Base-by-base conservation (phyloP, 2,888 invertebrate species). In the Agapostemon virescens region DNA sequence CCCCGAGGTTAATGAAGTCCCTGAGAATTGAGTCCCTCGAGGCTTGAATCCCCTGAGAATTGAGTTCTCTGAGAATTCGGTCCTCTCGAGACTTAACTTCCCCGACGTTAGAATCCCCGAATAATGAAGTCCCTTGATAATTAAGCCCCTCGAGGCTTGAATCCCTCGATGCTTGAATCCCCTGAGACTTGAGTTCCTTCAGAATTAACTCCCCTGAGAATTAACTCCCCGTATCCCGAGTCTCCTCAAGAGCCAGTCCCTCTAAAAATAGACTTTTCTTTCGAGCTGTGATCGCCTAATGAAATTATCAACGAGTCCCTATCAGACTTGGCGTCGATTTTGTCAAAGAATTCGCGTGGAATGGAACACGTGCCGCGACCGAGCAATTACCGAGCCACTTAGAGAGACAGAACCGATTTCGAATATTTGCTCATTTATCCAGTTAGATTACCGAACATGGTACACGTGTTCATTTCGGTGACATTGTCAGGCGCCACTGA, bases 401-500 rank as follows among this genome's bases (percentile, higher is more conserved):
- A 9, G 9, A 61, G 33, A 17, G 61, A 9, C 15, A 55, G 61
- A 30, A 58, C 17, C 20, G 20, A 30, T 9, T 20, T 1, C 33
- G 33, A 61, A 61, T 30, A 33, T 61, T 61, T 61, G 33, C 61
- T 9, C 61, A 20, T 61, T 26, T 55, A 33, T 61, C 61, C 33
- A 17, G 33, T 30, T 33, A 20, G 61, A 61, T 61, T 33, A 61
- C 30, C 20, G 61, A 3, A 33, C 9, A 20, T 0, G 0, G 55
- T 55, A 7, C 26, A 17, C 26, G 11, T 55, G 20, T 33, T 61
- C 61, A 17, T 2, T 20, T 20, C 61, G 33, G 20, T 30, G 61
- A 33, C 61, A 61, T 61, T 61, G 33, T 61, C 61, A 20, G 33
- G 30, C 61, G 61, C 33, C 61, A 33, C 30, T 33, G 42, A 42